Conservation (phyloP, 2,113 vertebrate genomes). For the Rhagologus leucostigma region DNA sequence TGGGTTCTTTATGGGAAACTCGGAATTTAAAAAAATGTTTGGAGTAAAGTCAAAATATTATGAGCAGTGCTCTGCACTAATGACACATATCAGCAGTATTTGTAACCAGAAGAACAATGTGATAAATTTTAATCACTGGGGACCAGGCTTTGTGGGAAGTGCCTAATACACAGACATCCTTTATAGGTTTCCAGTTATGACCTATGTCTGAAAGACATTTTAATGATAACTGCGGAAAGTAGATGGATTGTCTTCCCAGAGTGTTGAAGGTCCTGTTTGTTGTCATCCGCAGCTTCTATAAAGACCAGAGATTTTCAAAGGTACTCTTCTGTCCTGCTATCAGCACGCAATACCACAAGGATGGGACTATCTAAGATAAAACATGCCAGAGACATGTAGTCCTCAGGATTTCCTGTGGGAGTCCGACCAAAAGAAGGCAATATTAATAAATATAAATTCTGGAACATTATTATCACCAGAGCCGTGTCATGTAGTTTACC, state of each 20-base stretch:
- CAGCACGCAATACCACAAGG: constrained; percentile 69
- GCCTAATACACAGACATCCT: constrained; percentile 77
- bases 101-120: constrained; percentile 76
- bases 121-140: constrained; percentile 82
- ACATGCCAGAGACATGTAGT: constrained; percentile 73
- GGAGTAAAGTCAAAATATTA: constrained; percentile 76
- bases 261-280: constrained; percentile 87
- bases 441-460: constrained; percentile 83
- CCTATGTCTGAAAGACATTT: constrained; percentile 83
- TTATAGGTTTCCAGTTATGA: constrained; percentile 86
- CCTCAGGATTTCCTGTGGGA: constrained; percentile 80
- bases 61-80: constrained; percentile 74
- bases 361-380: constrained; percentile 78
- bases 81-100: constrained; percentile 80
- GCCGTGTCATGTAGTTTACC: constrained; percentile 59
- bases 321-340: constrained; percentile 72
- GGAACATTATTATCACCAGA: constrained; percentile 73
- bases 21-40: constrained; percentile 56
- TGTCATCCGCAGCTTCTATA: constrained; percentile 79
- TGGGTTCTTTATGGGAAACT: constrained; percentile 66
- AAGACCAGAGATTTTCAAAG: constrained; percentile 78
- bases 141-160: constrained; percentile 79
- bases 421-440: constrained; percentile 75
- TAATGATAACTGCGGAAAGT: constrained; percentile 83
- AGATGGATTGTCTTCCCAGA: constrained; percentile 80